Evolutionary conservation across 2,888 invertebrate species (phyloP), one percentile per base, ranked within the genome.

Genomic region (Acleris laterana): DNA sequence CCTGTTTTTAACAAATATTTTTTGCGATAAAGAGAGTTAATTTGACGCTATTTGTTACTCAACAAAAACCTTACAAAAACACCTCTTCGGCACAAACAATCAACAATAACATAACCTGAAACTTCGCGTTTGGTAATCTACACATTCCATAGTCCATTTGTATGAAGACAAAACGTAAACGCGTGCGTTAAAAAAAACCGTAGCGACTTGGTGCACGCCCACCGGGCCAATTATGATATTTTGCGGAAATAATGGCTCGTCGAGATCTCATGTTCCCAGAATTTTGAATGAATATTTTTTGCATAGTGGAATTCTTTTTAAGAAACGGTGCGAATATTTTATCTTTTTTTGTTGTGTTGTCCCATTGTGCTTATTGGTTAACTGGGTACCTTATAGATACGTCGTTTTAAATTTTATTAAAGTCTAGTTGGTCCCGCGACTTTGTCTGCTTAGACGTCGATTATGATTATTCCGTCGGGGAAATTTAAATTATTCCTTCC

Each of bases 191-290:
- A 57, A 69, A 59, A 56, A 62, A 58, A 68, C 53, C 46, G 64
- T 60, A 68, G 55, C 56, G 59, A 52, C 59, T 68, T 22, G 5
- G 16, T 38, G 62, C 53, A 57, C 71, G 69, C 71, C 68, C 68
- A 75, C 73, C 68, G 68, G 71, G 65, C 77, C 85, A 85, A 85
- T 84, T 83, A 84, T 69, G 63, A 70, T 70, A 72, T 74, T 81
- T 77, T 75, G 73, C 53, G 64, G 68, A 74, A 68, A 71, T 68
- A 66, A 69, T 48, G 56, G 77, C 79, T 78, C 77, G 79, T 80
- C 78, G 75, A 72, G 72, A 70, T 48, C 38, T 62, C 51, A 25
- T 50, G 46, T 62, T 66, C 66, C 57, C 5, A 19, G 62, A 62
- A 66, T 57, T 32, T 9, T 38, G 28, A 48, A 42, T 49, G 58